Base-by-base conservation (phyloP, 2,888 invertebrate genomes). In the Apotomis turbidana region DNA sequence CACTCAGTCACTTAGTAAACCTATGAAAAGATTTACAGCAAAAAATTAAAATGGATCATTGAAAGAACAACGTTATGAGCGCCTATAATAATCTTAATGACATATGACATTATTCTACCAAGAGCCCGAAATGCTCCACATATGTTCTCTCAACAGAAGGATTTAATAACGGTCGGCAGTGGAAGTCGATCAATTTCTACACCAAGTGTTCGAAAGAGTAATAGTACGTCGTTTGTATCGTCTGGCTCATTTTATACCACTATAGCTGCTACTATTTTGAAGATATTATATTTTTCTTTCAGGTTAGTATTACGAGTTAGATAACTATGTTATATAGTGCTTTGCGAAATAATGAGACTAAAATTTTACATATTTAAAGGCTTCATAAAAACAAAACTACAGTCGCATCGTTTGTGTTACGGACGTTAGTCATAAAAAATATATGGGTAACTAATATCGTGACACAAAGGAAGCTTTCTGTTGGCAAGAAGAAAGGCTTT, bases 161-260 rank as follows among this genome's bases (percentile, higher is more conserved):
- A 77, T 81, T 88, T 88, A 87, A 90, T 89, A 89, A 86, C 81
- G 79, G 80, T 80, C 78, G 76, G 80, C 81, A 80, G 81, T 60
- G 64, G 41, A 72, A 68, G 63, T 68, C 72, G 58, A 72, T 72
- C 72, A 72, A 72, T 68, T 72, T 68, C 62, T 44, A 68, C 62
- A 63, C 63, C 72, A 59, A 72, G 58, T 72, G 72, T 68, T 63
- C 52, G 52, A 61, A 63, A 59, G 63, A 68, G 59, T 72, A 68
- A 72, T 72, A 51, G 68, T 51, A 52, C 38, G n/a, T 52, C 68
- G 15, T 72, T 72, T 72, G 72, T 68, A 62, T 72, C 68, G 62
- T 54, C 62, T 72, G 41, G 46, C 60, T 38, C 15, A 51, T 60
- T 71, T 64, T 55, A 60, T 49, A 36, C 49, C n/a, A 63, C 58